Percentiles rank a stretch among this genome's conserved stretches.
phyloP scores from a whole-genome alignment of 2,888 invertebrate species.

The Mesochorus sp. region DNA sequence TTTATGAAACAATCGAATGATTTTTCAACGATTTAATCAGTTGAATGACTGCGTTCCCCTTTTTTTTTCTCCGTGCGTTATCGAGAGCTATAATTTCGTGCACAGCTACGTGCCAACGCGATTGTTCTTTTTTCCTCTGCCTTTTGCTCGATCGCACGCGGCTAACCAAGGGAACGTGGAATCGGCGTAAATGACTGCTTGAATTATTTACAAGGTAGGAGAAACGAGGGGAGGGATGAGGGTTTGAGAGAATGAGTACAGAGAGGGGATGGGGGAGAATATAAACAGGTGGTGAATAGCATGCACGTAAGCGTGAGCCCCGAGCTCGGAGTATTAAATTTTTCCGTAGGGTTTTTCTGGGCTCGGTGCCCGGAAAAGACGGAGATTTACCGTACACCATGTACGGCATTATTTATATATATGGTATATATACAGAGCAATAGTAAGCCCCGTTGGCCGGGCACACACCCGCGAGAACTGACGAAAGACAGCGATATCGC shows the following conservation, averaged over 20 bases:
- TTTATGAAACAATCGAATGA: too few species aligned
- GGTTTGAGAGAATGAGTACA: not conserved
- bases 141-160: not conserved
- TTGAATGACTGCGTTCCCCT: too few species aligned
- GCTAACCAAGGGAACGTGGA: conserved; percentile 15
- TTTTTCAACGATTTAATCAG: too few species aligned
- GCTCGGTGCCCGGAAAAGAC: conserved; percentile 19
- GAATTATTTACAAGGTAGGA: conserved; percentile 21
- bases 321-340: conserved; percentile 45
- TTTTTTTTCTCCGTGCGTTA: too few species aligned
- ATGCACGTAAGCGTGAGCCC: conserved; percentile 40
- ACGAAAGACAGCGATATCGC: conserved; percentile 56
- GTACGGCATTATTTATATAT: not conserved
- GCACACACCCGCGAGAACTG: conserved; percentile 15
- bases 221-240: not conserved
- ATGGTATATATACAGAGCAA: not conserved
- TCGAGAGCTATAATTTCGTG: too few species aligned
- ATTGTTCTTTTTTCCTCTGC: not conserved
- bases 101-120: not conserved
- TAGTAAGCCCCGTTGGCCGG: not conserved
- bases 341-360: conserved; percentile 28
- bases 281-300: conserved; percentile 37
- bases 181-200: conserved; percentile 42
- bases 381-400: conserved; percentile 24
- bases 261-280: not conserved